Conservation (phyloP, 2,888 invertebrate genomes). For the Drosophila ezoana region DNA sequence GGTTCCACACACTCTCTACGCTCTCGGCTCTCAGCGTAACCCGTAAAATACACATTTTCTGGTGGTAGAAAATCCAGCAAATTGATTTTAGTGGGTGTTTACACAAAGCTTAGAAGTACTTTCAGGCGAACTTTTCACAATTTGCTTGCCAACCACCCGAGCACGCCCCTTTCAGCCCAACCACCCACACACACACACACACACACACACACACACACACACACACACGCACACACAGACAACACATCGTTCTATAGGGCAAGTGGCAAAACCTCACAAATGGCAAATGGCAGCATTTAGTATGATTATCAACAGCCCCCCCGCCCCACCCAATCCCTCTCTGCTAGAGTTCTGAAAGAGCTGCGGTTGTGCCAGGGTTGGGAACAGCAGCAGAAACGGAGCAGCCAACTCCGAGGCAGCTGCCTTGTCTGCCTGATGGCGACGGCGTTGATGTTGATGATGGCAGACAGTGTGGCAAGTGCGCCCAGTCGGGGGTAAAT, state of each 20-base stretch:
- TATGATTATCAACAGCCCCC: slow-evolving; percentile 72
- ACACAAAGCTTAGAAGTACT: slow-evolving; percentile 79
- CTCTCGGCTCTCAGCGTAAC: slow-evolving; percentile 53
- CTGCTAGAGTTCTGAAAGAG: slow-evolving; percentile 8
- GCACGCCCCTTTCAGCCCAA: slow-evolving; percentile 53
- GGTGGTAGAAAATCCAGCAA: slow-evolving; percentile 81
- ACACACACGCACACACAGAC: slow-evolving; percentile 13
- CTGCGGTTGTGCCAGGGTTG: slow-evolving; percentile 39
- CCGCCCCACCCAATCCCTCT: background rate
- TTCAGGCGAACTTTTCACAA: slow-evolving; percentile 74
- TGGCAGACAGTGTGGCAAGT: slow-evolving; percentile 53
- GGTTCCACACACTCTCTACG: too few relatives aligned
- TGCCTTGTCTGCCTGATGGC: slow-evolving; percentile 44
- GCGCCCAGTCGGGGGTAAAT: slow-evolving; percentile 57
- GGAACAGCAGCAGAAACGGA: slow-evolving; percentile 13
- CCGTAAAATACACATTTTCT: slow-evolving; percentile 81
- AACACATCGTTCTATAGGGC: slow-evolving; percentile 63
- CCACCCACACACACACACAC: slow-evolving; percentile 27
- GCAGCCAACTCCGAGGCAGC: slow-evolving; percentile 17
- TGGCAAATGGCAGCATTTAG: slow-evolving; percentile 83
- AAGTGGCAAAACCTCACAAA: slow-evolving; percentile 82
- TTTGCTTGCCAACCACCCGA: slow-evolving; percentile 69
- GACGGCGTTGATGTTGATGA: slow-evolving; percentile 63
- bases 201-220: slow-evolving; percentile 8
- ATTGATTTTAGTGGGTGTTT: slow-evolving; percentile 84